Evolutionary conservation across 2,888 invertebrate genomes (phyloP), one percentile per base, ranked within the genome.

Genomic region (Polyommatus iphigenia): DNA sequence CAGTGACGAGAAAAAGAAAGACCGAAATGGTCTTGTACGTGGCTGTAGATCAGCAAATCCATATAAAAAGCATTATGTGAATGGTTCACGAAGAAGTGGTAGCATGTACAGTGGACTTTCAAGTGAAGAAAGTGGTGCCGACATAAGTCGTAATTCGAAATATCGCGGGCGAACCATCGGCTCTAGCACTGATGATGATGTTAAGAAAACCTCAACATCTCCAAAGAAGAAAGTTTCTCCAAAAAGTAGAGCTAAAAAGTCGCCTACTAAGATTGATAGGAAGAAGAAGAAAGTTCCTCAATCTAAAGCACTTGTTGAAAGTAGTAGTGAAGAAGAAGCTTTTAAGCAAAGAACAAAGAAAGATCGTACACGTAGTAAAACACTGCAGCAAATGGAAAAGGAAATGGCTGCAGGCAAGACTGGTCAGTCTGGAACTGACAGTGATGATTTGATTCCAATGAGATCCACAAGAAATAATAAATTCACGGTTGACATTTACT

Each of bases 401-500:
- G 97, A 97, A 89, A 95, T 97, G 88, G 85, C 90, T 41, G 96
- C 95, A 78, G 95, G 95, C 79, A 90, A 87, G 80, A 81, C 85
- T 75, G 90, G 87, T 13, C 95, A 95, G 76, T 95, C 96, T 5
- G 96, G 95, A 76, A 96, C 96, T 78, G 98, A 98, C 81, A 98
- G 97, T 86, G 98, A 97, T 87, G 97, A 97, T 81, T 88, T 97
- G 73, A 94, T 97, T 91, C 95, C 96, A 46, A 95, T 96, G 41
- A 94, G 94, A 83, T 93, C 93, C 54, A 92, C 95, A 76, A 90
- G 92, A 83, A 95, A 95, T 82, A 91, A 93, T 81, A 95, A 95
- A 86, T 95, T 95, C 79, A 95, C 95, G n/a, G 94, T 96, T 29
- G 96, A 97, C 80, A 98, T 98, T 83, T 98, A 98, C 89, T 98